A percentile compares a stretch with the other conserved stretches of the same genome.
phyloP scores from a whole-genome alignment of 1,140 invertebrate species.

The Drosophila aff. region DNA sequence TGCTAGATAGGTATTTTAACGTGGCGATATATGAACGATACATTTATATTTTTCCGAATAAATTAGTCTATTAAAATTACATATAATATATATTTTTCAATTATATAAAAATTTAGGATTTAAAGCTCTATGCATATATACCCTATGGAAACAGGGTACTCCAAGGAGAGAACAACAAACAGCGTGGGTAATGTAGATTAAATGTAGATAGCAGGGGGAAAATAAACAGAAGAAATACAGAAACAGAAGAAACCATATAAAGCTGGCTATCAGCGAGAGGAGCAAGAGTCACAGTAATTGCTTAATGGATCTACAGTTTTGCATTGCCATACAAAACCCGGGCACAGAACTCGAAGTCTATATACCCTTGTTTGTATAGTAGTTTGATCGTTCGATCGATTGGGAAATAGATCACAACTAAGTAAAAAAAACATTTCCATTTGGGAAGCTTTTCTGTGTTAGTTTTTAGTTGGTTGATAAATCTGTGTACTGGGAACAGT shows the following conservation, averaged over 20 bases:
- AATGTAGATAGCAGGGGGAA: conserved; percentile 60
- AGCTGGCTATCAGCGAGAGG: conserved; percentile 49
- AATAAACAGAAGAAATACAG: conserved; percentile 42
- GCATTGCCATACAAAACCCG: not conserved
- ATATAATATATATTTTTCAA: no score
- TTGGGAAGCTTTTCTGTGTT: no score
- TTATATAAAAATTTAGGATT: no score
- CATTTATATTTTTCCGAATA: no score
- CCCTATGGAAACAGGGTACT: not conserved
- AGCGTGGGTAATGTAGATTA: conserved; percentile 51
- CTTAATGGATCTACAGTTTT: conserved; percentile 12
- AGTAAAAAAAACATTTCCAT: no score
- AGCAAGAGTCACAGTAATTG: conserved; percentile 36
- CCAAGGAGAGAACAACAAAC: conserved; percentile 35
- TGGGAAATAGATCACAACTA: not conserved
- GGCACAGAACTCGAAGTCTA: not conserved
- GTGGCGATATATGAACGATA: no score
- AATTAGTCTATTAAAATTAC: no score
- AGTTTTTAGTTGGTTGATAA: no score
- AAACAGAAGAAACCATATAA: conserved; percentile 45
- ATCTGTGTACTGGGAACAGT: no score
- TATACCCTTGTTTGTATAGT: not conserved
- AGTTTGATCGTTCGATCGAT: not conserved
- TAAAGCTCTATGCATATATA: no score
- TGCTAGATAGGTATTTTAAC: no score